Evolutionary conservation across 2,888 invertebrate species (phyloP).

Genomic region (Antheraea yamamai): DNA sequence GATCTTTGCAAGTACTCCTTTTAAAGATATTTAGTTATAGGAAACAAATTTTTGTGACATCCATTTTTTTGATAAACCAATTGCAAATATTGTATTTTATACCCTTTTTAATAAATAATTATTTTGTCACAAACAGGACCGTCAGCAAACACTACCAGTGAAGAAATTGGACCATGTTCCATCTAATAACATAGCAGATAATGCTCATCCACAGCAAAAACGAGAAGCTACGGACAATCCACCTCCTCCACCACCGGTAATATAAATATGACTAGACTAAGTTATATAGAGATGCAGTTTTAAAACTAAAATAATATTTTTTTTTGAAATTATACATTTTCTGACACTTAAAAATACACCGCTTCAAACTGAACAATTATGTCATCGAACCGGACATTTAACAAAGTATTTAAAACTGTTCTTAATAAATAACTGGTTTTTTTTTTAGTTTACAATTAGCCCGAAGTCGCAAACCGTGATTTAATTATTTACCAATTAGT

Average conservation of each 20-base stretch:
- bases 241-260: conserved; percentile 85
- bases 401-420: background rate
- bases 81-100: no score
- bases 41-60: no score
- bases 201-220: conserved; percentile 41
- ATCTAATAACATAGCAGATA: conserved; percentile 36
- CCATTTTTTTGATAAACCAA: no score
- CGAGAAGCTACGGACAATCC: conserved; percentile 63
- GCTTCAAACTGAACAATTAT: background rate
- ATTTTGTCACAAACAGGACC: conserved; percentile 54
- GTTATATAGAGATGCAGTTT: background rate
- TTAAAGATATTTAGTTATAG: no score
- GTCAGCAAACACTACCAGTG: conserved; percentile 63
- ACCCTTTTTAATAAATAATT: background rate
- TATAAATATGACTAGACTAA: conserved; percentile 29
- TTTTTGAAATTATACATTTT: background rate
- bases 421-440: background rate
- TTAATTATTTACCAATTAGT: background rate
- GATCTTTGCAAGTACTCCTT: no score
- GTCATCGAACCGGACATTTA: background rate
- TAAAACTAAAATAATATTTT: background rate
- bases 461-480: background rate
- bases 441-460: background rate
- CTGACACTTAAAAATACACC: background rate
- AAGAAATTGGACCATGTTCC: conserved; percentile 44